phyloP scores from a whole-genome alignment of 2,113 vertebrate species.

The Amblyornis subalaris region DNA sequence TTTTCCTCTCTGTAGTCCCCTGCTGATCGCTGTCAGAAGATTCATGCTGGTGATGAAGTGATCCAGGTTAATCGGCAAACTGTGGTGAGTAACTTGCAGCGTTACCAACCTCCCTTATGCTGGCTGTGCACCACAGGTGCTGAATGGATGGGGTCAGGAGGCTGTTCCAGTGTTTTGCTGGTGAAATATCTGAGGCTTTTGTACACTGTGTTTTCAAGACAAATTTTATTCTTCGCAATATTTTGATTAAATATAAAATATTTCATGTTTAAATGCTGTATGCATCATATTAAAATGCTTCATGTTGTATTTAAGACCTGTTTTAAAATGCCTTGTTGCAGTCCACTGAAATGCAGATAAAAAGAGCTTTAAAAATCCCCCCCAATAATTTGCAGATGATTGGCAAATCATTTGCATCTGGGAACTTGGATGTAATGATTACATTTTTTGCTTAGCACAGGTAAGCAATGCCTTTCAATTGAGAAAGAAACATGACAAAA shows the following conservation, averaged over 20 bases:
- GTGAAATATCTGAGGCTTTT: background rate
- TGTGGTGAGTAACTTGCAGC: slow-evolving; percentile 81
- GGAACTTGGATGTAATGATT: background rate
- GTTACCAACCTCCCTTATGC: background rate
- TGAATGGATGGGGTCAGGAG: background rate
- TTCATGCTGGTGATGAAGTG: slow-evolving; percentile 95
- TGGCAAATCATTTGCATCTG: background rate
- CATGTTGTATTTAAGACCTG: background rate
- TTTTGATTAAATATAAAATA: background rate
- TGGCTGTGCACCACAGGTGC: background rate
- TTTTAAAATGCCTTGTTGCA: background rate
- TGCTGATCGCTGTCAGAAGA: slow-evolving; percentile 91
- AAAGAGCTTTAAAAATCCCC: background rate
- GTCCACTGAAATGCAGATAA: background rate
- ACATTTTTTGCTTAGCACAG: background rate
- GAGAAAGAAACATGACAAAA: background rate
- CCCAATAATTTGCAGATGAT: background rate
- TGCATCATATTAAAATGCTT: background rate
- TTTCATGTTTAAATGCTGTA: background rate
- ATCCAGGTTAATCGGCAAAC: slow-evolving; percentile 93
- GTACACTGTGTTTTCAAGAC: background rate
- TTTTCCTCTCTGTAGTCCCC: slow-evolving; percentile 79
- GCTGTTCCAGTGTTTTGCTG: background rate
- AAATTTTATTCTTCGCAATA: background rate
- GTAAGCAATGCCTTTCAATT: background rate